These are phyloP conservation scores for Amphipyra berbera DNA, from an alignment of 2,888 invertebrate species.

Conservation along the genomic window DNA sequence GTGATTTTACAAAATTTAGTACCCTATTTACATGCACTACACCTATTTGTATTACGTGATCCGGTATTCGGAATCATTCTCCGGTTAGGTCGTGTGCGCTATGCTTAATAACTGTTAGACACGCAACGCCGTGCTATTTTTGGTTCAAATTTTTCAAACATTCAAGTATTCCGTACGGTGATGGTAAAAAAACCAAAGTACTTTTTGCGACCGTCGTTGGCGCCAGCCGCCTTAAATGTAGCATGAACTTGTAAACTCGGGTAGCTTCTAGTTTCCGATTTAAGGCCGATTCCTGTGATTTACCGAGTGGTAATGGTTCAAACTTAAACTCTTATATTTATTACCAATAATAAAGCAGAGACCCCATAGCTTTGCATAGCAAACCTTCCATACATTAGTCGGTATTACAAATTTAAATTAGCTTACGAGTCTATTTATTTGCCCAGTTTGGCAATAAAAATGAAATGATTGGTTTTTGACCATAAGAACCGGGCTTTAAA, in stretches of 20 bases:
- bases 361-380: no score
- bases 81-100: constrained; percentile 47
- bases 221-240: background rate
- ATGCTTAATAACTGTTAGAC: constrained; percentile 47
- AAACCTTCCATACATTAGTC: no score
- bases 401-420: no score
- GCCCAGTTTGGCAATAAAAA: no score
- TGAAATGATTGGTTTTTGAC: no score
- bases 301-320: no score
- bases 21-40: constrained; percentile 47
- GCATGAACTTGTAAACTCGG: constrained; percentile 2
- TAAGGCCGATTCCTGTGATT: background rate
- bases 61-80: constrained; percentile 48
- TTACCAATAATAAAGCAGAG: no score
- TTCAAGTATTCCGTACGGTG: constrained; percentile 9
- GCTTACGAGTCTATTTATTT: no score
- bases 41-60: constrained; percentile 53
- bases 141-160: constrained; percentile 30
- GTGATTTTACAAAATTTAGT: constrained; percentile 45
- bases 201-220: constrained; percentile 10
- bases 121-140: constrained; percentile 54
- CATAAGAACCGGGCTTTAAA: no score
- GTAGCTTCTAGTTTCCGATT: constrained; percentile 7
- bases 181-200: constrained; percentile 7
- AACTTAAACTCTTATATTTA: no score